Base-by-base conservation (phyloP, 2,888 invertebrate species). In the Hanleya hanleyi region DNA sequence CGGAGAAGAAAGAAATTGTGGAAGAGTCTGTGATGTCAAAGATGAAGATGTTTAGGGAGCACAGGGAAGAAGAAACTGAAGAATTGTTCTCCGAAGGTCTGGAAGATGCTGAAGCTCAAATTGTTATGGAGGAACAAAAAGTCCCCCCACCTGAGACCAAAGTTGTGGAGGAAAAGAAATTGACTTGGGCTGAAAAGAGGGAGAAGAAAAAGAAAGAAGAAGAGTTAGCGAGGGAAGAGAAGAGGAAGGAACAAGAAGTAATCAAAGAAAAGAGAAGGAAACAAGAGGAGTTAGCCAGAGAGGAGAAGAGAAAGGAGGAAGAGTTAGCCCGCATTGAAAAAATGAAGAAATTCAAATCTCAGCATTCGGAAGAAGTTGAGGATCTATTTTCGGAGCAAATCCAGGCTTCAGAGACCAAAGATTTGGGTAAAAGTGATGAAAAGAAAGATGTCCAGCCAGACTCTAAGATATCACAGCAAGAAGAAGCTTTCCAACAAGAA, bases 51-150 rank as follows among this genome's bases (percentile, higher is more conserved):
- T 35, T 66, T n/a, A 61, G 37, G n/a, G 33, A 29, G 29, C 22
- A 26, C 29, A 3, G 29, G 32, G 57, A 57, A 57, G 57, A 57
- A 57, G 57, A 57, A 9, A 3, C 12, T 22, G 57, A 15, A 2
- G 32, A 57, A 15, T 22, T 57, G 4, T 57, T 57, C 32, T 57
- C 57, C 2, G 32, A 26, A 15, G 22, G 12, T 1, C 12, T 57
- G 2, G 57, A 57, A 29, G 47, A 47, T n/a, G 2, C 7, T 47
- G 7, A 22, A 62, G 69, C 49, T 36, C 71, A 75, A 37, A 67
- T 57, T 50, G 67, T 71, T 68, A 71, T 64, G 51, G 71, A 71
- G 51, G n/a, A 75, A 71, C 37, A 57, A 57, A 57, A 15, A 29
- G 57, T 4, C 29, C n/a, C n/a, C n/a, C n/a, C n/a, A n/a, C n/a